Base-by-base conservation (phyloP, 2,888 invertebrate species). In the Plagodis dolabraria region DNA sequence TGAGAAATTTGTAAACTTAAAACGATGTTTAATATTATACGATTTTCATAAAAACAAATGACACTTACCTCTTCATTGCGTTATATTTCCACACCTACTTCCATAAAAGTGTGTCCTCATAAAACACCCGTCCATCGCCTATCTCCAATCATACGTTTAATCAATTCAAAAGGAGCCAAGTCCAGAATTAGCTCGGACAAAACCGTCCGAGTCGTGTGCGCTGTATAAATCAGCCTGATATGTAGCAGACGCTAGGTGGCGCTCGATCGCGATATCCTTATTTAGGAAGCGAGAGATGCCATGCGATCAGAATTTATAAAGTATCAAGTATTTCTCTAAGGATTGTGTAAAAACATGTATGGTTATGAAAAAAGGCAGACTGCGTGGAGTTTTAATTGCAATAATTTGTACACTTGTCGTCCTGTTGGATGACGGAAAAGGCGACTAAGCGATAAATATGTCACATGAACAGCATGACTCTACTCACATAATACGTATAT, bases 221-320 rank as follows among this genome's bases (percentile, higher is more conserved):
- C 72, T 69, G 78, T 75, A 85, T 85, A 86, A 85, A 86, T 86
- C 83, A 68, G 57, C 65, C 70, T 69, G 83, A 85, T 86, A 83
- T 78, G 79, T 80, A 74, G 64, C 63, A 63, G 68, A 63, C 77
- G 64, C 66, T 82, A 83, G 85, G 85, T 83, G 85, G 80, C 76
- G 80, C 72, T 74, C 68, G 55, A 82, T 82, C 79, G 70, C 67
- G 85, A 85, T 85, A 80, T 75, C 75, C 80, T 60, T 69, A 70
- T 80, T 58, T 50, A 58, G 56, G 36, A 10, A 58, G 65, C 65
- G 63, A 71, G 67, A 54, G 78, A 72, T 71, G 71, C 74, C 72
- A 67, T 69, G 40, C 8, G 40, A 40, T 40, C 40, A 40, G 40
- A 40, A 40, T 40, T 40, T 10, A 5, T 40, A 40, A 40, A 40